Conservation (phyloP, 2,113 vertebrate species). For the Apteryx mantelli region DNA sequence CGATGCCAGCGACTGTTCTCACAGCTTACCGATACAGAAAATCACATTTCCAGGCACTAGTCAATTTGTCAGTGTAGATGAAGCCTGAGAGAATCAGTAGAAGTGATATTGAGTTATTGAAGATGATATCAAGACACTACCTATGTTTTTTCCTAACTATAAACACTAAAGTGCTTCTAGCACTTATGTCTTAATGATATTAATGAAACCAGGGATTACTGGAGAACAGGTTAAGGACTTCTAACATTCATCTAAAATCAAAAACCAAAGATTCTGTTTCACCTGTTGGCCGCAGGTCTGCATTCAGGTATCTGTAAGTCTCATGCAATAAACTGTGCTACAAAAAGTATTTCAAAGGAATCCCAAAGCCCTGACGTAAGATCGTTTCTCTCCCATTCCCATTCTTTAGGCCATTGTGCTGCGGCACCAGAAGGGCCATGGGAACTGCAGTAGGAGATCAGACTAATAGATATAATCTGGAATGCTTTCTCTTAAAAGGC, state of each 20-base stretch:
- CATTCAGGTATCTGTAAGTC: background rate
- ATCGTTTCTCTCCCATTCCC: constrained; percentile 5
- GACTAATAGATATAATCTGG: background rate
- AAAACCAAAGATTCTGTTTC: background rate
- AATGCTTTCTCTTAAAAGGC: background rate
- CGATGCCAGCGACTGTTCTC: background rate
- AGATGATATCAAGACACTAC: background rate
- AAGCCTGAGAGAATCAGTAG: background rate
- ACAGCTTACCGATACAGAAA: background rate
- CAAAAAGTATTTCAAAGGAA: constrained; percentile 21
- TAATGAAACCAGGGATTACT: background rate
- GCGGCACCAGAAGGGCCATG: background rate
- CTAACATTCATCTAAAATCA: background rate
- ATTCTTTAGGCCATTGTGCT: background rate
- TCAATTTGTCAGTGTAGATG: background rate
- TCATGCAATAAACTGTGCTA: background rate
- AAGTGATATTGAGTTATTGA: background rate
- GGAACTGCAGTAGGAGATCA: background rate
- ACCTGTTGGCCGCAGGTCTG: constrained; percentile 8
- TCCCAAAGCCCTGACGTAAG: constrained; percentile 5
- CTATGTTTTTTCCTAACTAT: background rate
- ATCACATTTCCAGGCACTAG: background rate
- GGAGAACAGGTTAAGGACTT: background rate
- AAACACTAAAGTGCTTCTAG: background rate
- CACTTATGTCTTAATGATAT: background rate